Evolutionary conservation across 53 echinoderm and acorn worm species (phyloP).

Genomic region (Astropecten irregularis): DNA sequence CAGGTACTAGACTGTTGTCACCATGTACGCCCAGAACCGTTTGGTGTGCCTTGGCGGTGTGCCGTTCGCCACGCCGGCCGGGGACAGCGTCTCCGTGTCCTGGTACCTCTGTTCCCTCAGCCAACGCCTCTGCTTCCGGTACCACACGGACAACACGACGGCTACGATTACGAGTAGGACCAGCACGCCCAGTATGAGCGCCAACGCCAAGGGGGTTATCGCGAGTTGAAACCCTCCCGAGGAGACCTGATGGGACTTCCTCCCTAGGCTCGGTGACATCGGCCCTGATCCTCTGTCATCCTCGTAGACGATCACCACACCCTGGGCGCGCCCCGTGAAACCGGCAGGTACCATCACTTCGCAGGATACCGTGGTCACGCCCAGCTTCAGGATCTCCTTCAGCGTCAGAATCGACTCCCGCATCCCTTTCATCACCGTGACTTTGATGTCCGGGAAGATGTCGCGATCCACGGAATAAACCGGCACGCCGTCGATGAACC

Average conservation of each 20-base stretch:
- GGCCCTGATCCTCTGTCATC: neutral
- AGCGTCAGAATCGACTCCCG: neutral
- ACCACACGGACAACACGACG: neutral
- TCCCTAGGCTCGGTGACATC: no score
- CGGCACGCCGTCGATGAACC: neutral
- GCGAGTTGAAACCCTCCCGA: neutral
- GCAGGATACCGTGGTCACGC: neutral
- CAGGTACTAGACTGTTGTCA: slow-evolving; percentile 5
- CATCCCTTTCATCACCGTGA: neutral
- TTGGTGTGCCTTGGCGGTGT: neutral
- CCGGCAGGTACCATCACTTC: neutral
- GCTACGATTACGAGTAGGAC: neutral
- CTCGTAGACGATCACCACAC: neutral
- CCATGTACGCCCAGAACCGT: slow-evolving; percentile 13
- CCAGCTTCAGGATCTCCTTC: neutral
- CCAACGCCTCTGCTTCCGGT: neutral
- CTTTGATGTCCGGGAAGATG: slow-evolving; percentile 1
- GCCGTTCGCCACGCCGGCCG: neutral
- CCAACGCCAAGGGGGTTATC: neutral
- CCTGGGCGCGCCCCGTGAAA: neutral
- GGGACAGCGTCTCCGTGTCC: neutral
- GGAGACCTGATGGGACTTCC: neutral
- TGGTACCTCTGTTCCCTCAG: neutral
- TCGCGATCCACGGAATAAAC: neutral
- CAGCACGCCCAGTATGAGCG: neutral